Evolutionary conservation across 2,797 vertebrate species (phyloP).

Genomic region (Melanogrammus aeglefinus): DNA sequence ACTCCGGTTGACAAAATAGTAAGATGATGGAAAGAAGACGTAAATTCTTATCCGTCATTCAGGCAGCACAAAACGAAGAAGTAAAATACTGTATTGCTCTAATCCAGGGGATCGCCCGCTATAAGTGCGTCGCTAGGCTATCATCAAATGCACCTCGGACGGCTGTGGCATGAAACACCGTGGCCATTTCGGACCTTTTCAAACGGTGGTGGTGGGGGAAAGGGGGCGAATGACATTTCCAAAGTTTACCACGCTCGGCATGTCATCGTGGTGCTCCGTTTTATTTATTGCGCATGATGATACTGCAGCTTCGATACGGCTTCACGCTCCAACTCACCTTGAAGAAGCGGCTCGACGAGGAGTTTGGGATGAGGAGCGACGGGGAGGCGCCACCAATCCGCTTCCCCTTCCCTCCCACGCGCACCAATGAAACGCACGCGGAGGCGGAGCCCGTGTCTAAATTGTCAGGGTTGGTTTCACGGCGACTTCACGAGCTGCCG

Average conservation of each 20-base stretch:
- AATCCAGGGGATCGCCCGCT: too few relatives aligned
- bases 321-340: slow-evolving; percentile 91
- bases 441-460: slow-evolving; percentile 64
- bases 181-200: too few relatives aligned
- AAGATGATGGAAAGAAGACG: too few relatives aligned
- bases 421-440: slow-evolving; percentile 55
- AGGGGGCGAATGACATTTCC: background rate
- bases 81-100: too few relatives aligned
- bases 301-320: slow-evolving; percentile 86
- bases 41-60: too few relatives aligned
- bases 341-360: slow-evolving; percentile 55
- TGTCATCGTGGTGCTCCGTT: too few relatives aligned
- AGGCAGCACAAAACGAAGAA: too few relatives aligned
- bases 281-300: slow-evolving; percentile 89
- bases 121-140: too few relatives aligned
- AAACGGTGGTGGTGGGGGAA: too few relatives aligned
- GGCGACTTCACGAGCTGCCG: slow-evolving; percentile 47
- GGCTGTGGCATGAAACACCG: too few relatives aligned
- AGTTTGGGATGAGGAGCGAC: background rate
- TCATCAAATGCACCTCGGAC: too few relatives aligned
- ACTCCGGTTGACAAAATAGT: too few relatives aligned
- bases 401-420: slow-evolving; percentile 25
- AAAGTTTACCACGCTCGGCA: background rate
- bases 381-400: background rate
- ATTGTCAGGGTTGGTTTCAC: slow-evolving; percentile 78